Base-by-base conservation (phyloP, 1,140 invertebrate species). In the Chironomus striatipennis region DNA sequence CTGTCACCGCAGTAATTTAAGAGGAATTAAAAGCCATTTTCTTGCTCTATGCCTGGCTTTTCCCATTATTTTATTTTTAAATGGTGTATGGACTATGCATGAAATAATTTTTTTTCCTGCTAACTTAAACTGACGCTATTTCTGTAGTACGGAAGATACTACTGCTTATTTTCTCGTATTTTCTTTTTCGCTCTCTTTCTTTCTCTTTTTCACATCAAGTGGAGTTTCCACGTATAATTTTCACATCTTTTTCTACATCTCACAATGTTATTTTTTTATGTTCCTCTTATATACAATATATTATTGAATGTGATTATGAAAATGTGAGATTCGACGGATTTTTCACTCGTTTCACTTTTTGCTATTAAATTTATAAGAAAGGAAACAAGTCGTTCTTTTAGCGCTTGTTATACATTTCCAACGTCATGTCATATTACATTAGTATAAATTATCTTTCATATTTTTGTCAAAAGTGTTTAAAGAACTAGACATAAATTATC, bases 91-190 rank as follows among this genome's bases (percentile, higher is more conserved):
- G 47, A 57, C 47, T 57, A n/a, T 57, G 47, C 47, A 57, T 57
- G 47, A 57, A 57, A 34, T 34, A 57, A 57, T n/a, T 5, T n/a
- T 57, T 57, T 57, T 57, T 57, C 47, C 12, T 57, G n/a, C 47
- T 57, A 57, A 57, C 12, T 57, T n/a, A 57, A 57, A 57, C 47
- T 57, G 47, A 57, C 47, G 47, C 47, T 57, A 57, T 57, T 57
- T 57, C 15, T n/a, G 47, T 57, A 57, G 47, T 57, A 57, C 10
- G 47, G 47, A 57, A n/a, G 12, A 57, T n/a, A 57, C 47, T 57
- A 57, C 24, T 34, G 24, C 24, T 34, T 34, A 34, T 34, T 34
- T 34, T 34, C 24, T 34, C 24, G 24, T 34, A 5, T 34, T 34
- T 34, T 34, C 24, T 34, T 15, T 57, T 15, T 57, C 47, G 5